These are phyloP conservation scores for Tenrec ecaudatus DNA, from an alignment of 2,113 vertebrate genomes.

Conservation along the genomic window DNA sequence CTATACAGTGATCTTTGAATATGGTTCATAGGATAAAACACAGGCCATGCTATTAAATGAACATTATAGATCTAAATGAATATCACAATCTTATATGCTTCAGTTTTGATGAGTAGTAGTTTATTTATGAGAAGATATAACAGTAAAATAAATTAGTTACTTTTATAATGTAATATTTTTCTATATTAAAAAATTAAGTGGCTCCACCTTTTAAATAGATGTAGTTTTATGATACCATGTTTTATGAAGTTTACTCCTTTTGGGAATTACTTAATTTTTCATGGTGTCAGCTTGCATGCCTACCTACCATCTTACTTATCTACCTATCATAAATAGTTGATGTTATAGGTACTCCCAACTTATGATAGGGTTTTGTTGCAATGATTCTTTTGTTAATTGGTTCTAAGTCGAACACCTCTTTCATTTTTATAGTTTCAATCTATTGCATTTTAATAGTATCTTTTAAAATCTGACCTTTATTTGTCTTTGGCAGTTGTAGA, in stretches of 20 bases:
- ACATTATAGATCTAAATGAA: background rate
- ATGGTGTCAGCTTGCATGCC: background rate
- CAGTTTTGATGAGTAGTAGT: background rate
- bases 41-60: background rate
- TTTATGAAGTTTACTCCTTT: slow-evolving; percentile 39
- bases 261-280: slow-evolving; percentile 35
- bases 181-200: background rate
- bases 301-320: background rate
- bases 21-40: background rate
- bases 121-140: slow-evolving; percentile 33
- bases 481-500: background rate
- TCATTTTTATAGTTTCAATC: background rate
- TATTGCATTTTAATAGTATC: background rate
- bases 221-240: too few species aligned
- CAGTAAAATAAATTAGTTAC: slow-evolving; percentile 19
- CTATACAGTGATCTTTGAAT: background rate
- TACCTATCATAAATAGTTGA: too few species aligned
- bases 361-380: background rate
- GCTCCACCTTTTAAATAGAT: too few species aligned
- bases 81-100: slow-evolving; percentile 18
- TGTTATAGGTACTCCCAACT: background rate
- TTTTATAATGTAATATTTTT: background rate
- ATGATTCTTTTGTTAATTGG: background rate
- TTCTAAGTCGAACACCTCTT: background rate
- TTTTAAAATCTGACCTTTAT: background rate